A percentile compares a stretch with the other conserved stretches of the same genome.
Evolutionary conservation across 2,113 vertebrate species (phyloP).

Genomic region (Manacus vitellinus): DNA sequence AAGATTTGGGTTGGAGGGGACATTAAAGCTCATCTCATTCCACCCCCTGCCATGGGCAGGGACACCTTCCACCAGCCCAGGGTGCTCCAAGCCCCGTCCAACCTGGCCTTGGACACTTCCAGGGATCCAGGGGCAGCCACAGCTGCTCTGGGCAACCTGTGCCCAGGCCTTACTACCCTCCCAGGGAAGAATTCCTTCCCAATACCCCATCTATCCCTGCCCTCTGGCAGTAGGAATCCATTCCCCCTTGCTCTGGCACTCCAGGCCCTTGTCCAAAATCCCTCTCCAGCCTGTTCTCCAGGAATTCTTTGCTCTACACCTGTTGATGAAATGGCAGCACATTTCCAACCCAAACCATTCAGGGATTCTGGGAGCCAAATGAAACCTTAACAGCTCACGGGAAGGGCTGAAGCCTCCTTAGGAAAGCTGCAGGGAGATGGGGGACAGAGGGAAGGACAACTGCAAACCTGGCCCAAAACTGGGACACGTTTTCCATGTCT

Average conservation of each 20-base stretch:
- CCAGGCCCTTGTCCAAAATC: not conserved
- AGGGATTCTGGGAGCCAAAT: not conserved
- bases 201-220: not conserved
- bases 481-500: not conserved
- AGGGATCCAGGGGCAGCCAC: not conserved
- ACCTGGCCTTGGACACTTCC: not conserved
- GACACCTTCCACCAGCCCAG: not conserved
- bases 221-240: not conserved
- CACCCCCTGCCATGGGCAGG: not conserved
- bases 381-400: not conserved
- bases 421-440: not conserved
- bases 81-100: not conserved
- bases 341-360: not conserved
- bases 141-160: not conserved
- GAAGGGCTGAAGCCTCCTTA: not conserved
- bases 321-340: not conserved
- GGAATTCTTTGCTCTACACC: not conserved
- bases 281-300: not conserved
- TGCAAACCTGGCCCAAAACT: not conserved
- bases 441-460: not conserved
- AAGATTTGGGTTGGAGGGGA: not conserved
- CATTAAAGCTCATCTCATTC: fast-evolving
- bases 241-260: not conserved
- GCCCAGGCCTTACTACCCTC: not conserved
- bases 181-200: not conserved